Evolutionary conservation across 1,140 invertebrate species (phyloP).

Genomic region (Gyrodactylus bullatarudis): DNA sequence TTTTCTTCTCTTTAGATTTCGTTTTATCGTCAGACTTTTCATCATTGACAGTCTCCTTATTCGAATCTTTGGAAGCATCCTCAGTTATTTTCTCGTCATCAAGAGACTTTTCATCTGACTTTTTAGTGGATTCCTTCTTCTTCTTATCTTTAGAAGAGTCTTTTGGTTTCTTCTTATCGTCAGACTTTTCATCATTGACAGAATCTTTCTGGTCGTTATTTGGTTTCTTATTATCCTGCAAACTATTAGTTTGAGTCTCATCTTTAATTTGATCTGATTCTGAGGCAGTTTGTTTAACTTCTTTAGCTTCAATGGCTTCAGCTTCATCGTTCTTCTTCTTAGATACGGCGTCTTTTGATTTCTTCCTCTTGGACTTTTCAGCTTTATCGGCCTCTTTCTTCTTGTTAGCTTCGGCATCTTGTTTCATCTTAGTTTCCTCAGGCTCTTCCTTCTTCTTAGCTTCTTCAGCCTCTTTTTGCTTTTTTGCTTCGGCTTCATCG

Average conservation of each 20-base stretch:
- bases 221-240: neutral
- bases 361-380: neutral
- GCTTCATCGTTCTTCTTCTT: neutral
- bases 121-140: neutral
- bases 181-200: neutral
- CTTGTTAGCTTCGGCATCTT: neutral
- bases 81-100: too few species aligned
- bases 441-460: neutral
- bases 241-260: too few species aligned
- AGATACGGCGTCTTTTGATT: neutral
- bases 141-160: neutral
- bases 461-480: neutral
- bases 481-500: too few species aligned
- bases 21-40: neutral
- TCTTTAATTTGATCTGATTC: neutral
- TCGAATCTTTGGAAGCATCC: too few species aligned
- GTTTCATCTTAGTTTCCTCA: neutral
- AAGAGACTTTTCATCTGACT: neutral
- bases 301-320: neutral
- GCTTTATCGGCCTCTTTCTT: neutral
- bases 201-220: neutral
- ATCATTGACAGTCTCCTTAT: neutral
- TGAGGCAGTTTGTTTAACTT: neutral
- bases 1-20: too few species aligned
- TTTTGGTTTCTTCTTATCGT: neutral